Conservation (phyloP, 2,797 vertebrate species). For the Sparus aurata region DNA sequence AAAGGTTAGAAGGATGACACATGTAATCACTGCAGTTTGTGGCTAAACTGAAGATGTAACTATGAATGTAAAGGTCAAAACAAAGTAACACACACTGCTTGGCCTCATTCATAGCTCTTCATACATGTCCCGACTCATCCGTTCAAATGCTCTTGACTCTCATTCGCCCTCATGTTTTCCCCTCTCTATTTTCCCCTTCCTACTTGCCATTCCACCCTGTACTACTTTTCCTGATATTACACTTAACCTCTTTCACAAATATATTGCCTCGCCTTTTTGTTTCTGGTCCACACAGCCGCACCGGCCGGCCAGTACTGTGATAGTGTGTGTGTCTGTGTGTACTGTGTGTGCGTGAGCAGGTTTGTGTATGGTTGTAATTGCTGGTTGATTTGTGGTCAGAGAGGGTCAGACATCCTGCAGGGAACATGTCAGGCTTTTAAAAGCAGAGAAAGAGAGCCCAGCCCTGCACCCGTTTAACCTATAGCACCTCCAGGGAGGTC, state of each 20-base stretch:
- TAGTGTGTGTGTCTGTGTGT: slow-evolving; percentile 8
- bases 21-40: not conserved
- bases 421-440: slow-evolving; percentile 74
- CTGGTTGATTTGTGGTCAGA: slow-evolving; percentile 76
- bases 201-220: not conserved
- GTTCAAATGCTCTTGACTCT: not conserved
- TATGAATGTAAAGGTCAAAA: slow-evolving; percentile 3
- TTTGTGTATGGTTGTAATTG: slow-evolving; percentile 69
- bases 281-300: slow-evolving; percentile 21
- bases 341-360: slow-evolving; percentile 10
- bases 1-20: not conserved
- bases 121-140: not conserved
- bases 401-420: slow-evolving; percentile 69
- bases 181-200: slow-evolving; percentile 1
- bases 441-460: slow-evolving; percentile 59
- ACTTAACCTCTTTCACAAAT: slow-evolving; percentile 25
- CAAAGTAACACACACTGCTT: not conserved
- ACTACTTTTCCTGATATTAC: slow-evolving; percentile 20
- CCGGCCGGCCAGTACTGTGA: not conserved
- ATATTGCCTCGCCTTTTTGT: slow-evolving; percentile 22
- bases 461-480: slow-evolving; percentile 72
- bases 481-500: slow-evolving; percentile 62
- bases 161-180: not conserved
- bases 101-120: not conserved
- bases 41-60: not conserved